A percentile compares a stretch with the other conserved stretches of the same genome.
Evolutionary conservation across 2,113 vertebrate species (phyloP).

Genomic region (Corythoichthys haematopterus): DNA sequence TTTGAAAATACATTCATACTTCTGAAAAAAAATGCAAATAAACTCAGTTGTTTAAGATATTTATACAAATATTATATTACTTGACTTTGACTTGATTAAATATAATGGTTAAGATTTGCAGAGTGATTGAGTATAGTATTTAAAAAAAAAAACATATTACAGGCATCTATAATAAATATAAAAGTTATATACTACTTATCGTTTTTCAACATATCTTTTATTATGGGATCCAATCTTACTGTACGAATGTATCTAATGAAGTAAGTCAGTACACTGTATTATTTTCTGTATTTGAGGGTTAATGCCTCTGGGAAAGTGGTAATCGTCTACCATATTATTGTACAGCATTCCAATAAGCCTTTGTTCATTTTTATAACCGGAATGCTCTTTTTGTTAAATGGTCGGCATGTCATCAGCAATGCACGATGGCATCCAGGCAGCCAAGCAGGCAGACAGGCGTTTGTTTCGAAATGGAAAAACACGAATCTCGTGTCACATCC

Average conservation of each 20-base stretch:
- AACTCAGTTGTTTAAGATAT: neutral
- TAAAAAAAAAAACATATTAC: neutral
- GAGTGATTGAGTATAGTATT: neutral
- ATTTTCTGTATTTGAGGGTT: neutral
- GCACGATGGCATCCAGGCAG: neutral
- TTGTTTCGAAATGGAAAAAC: constrained; percentile 1
- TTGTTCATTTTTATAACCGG: neutral
- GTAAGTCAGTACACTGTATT: neutral
- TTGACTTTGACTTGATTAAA: neutral
- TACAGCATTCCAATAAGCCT: neutral
- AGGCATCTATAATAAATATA: neutral
- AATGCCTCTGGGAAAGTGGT: neutral
- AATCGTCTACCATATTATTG: neutral
- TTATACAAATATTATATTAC: neutral
- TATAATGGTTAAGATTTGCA: neutral
- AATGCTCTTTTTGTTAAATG: constrained; percentile 4
- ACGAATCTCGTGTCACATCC: neutral
- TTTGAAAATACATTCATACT: neutral
- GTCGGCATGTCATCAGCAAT: neutral
- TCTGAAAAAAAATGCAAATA: neutral
- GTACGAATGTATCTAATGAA: neutral
- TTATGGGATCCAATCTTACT: neutral
- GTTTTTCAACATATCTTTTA: neutral
- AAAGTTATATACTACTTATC: neutral
- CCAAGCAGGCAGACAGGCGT: neutral